Conservation (phyloP, 2,888 invertebrate species). For the Lasius platythorax region DNA sequence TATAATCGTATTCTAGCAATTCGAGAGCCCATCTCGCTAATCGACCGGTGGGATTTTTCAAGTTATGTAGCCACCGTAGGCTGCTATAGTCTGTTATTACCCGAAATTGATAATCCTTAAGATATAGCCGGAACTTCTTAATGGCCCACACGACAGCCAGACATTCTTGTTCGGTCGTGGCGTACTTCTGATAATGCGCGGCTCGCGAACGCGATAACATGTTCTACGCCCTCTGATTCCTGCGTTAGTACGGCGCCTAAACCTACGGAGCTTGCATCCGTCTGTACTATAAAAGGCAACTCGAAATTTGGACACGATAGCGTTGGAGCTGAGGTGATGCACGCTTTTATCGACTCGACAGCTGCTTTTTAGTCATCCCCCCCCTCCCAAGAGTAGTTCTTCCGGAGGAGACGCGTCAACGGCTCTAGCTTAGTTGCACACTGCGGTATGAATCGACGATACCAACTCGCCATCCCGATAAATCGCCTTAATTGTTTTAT, state of each 20-base stretch:
- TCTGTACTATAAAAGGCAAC: constrained; percentile 1
- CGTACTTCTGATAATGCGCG: constrained; percentile 39
- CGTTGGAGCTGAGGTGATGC: neutral
- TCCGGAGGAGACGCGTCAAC: neutral
- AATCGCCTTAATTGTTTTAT: constrained; percentile 35
- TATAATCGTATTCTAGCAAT: no score
- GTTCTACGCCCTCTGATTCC: constrained; percentile 24
- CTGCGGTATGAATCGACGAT: constrained; percentile 42
- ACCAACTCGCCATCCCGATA: constrained; percentile 41
- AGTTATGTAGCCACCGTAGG: constrained; percentile 19
- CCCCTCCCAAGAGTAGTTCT: constrained; percentile 9
- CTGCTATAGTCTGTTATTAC: constrained; percentile 10
- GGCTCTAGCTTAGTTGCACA: constrained; percentile 1
- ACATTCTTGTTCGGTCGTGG: constrained; percentile 47
- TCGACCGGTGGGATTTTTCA: neutral
- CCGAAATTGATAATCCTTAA: neutral
- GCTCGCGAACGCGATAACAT: constrained; percentile 50
- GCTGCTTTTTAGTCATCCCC: neutral
- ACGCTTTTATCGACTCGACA: neutral
- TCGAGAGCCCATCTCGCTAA: no score
- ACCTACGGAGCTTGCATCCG: constrained; percentile 36
- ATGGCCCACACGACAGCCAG: constrained; percentile 42
- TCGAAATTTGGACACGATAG: constrained; percentile 30
- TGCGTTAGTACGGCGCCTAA: constrained; percentile 51
- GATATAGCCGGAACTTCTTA: constrained; percentile 22